Conservation (phyloP, 2,888 invertebrate species). For the Anoplius nigerrimus region DNA sequence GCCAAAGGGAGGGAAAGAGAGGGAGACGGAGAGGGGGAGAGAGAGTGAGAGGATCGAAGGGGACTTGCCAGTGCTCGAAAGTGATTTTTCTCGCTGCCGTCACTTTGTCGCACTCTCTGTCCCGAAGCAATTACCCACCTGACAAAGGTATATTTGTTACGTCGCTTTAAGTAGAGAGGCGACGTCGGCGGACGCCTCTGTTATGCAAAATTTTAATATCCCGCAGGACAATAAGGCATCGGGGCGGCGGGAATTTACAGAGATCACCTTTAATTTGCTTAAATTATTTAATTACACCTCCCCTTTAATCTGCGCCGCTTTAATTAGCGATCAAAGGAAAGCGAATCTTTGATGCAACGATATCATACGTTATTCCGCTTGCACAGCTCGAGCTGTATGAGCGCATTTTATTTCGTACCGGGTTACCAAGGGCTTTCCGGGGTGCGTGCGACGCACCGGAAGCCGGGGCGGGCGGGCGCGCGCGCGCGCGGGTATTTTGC, state of each 20-base stretch:
- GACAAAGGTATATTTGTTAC: too few relatives aligned
- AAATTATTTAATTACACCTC: too few relatives aligned
- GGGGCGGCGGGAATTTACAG: neutral
- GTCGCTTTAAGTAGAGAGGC: too few relatives aligned
- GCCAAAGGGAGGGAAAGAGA: neutral
- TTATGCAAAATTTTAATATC: neutral
- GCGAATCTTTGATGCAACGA: conserved; percentile 23
- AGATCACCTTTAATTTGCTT: too few relatives aligned
- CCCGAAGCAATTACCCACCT: too few relatives aligned
- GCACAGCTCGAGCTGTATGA: conserved; percentile 28
- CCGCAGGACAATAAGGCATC: neutral
- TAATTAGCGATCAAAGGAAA: neutral
- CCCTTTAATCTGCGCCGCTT: too few relatives aligned
- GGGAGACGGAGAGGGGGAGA: neutral
- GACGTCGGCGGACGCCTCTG: too few relatives aligned
- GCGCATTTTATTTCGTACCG: conserved; percentile 32
- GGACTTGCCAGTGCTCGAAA: neutral
- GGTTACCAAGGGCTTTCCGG: too few relatives aligned
- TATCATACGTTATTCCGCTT: conserved; percentile 26
- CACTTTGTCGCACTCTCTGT: too few relatives aligned
- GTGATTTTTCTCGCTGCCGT: too few relatives aligned
- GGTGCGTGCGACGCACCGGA: neutral
- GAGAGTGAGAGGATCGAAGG: neutral
- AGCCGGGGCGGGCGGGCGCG: too few relatives aligned
- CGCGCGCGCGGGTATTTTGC: conserved; percentile 21